A percentile compares a stretch with the other conserved stretches of the same genome.
These are phyloP conservation scores for Pseudococcus viburni DNA, from an alignment of 2,888 invertebrate species.

Conservation along the genomic window DNA sequence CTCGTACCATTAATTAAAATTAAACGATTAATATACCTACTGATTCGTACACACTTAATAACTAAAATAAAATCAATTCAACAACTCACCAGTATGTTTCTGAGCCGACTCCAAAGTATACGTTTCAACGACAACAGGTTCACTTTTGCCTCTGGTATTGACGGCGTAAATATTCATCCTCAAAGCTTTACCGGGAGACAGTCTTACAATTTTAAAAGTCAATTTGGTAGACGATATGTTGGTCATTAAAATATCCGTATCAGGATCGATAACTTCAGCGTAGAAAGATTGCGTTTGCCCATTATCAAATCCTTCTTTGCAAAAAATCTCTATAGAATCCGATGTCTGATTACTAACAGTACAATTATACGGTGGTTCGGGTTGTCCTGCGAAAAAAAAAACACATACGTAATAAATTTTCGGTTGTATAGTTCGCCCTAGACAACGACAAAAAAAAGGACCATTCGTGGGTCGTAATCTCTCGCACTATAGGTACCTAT, in stretches of 20 bases:
- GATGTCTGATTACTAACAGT: constrained; percentile 84
- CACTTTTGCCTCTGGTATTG: constrained; percentile 87
- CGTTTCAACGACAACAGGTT: constrained; percentile 80
- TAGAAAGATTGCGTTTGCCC: constrained; percentile 82
- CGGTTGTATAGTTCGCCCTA: background rate
- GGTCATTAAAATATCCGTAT: constrained; percentile 76
- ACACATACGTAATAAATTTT: background rate
- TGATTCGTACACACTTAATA: too few relatives aligned
- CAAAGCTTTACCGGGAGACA: constrained; percentile 84
- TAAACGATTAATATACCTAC: too few relatives aligned
- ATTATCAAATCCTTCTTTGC: constrained; percentile 82
- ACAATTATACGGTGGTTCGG: constrained; percentile 85
- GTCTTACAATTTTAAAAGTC: constrained; percentile 81
- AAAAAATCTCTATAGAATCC: constrained; percentile 82
- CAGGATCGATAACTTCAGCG: constrained; percentile 82
- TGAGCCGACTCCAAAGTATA: constrained; percentile 83
- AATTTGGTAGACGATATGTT: constrained; percentile 82
- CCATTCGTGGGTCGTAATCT: background rate
- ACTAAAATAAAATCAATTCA: too few relatives aligned
- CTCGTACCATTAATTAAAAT: too few relatives aligned
- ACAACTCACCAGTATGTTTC: constrained; percentile 83
- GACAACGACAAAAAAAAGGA: background rate
- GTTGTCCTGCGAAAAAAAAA: constrained; percentile 75
- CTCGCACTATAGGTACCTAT: background rate
- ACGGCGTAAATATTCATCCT: constrained; percentile 85